phyloP scores from a whole-genome alignment of 2,888 invertebrate genomes.

The Eumacrocentrus americanus region DNA sequence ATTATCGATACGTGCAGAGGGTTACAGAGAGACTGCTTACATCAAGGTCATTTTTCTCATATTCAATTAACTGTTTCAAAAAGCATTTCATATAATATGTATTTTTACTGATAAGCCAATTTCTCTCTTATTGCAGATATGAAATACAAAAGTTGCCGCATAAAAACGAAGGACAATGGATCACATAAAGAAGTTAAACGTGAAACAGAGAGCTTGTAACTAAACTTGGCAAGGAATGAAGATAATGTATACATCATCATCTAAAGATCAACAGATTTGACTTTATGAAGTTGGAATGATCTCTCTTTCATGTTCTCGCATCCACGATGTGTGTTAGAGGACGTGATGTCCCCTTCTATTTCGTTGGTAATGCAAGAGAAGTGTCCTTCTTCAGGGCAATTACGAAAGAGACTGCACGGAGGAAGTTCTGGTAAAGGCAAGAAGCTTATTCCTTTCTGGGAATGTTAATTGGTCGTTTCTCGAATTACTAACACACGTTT shows the following conservation, averaged over 20 bases:
- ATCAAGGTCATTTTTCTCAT: too few relatives aligned
- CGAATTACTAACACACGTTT: conserved; percentile 47
- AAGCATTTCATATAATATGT: too few relatives aligned
- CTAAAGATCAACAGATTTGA: background rate
- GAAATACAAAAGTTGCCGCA: too few relatives aligned
- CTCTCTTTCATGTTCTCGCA: background rate
- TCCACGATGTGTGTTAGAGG: background rate
- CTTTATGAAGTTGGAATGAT: background rate
- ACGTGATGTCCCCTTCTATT: conserved; percentile 1
- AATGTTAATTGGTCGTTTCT: conserved; percentile 56
- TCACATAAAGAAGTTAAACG: too few relatives aligned
- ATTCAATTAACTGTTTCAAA: too few relatives aligned
- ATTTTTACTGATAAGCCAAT: too few relatives aligned
- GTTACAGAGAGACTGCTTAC: too few relatives aligned
- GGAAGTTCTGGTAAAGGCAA: conserved; percentile 27
- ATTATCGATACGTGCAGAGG: conserved; percentile 5
- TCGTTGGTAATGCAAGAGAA: background rate
- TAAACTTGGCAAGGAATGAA: background rate
- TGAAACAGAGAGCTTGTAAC: too few relatives aligned
- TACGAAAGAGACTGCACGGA: conserved; percentile 33
- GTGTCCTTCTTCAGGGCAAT: conserved; percentile 3
- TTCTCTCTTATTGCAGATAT: too few relatives aligned
- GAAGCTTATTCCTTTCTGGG: conserved; percentile 46
- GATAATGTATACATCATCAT: background rate
- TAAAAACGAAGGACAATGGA: too few relatives aligned